Percentiles rank a stretch among this genome's conserved stretches.
These are phyloP conservation scores for Paratilapia polleni DNA, from an alignment of 2,113 vertebrate species.

Conservation along the genomic window DNA sequence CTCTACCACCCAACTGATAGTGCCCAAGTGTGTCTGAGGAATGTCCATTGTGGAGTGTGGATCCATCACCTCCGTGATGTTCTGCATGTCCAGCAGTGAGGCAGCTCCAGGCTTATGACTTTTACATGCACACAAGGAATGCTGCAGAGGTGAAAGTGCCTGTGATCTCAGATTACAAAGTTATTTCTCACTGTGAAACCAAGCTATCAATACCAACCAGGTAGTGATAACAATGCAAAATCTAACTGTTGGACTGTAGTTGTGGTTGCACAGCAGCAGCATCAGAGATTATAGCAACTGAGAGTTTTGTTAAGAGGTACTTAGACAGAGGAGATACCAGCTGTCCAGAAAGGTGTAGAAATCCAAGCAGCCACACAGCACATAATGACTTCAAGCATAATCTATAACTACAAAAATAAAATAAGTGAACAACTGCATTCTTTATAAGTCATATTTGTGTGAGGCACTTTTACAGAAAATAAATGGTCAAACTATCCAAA, in stretches of 20 bases:
- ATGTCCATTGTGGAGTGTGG: constrained; percentile 36
- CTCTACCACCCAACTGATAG: constrained; percentile 46
- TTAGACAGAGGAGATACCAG: not conserved
- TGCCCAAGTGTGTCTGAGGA: constrained; percentile 39
- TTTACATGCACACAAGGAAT: not conserved
- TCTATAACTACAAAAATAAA: not conserved
- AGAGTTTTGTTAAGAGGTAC: not conserved
- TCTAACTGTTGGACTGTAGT: not conserved
- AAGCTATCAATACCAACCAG: not conserved
- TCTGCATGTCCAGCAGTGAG: not conserved
- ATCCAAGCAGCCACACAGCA: not conserved
- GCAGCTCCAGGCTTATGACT: not conserved
- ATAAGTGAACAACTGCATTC: not conserved
- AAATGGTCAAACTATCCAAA: not conserved
- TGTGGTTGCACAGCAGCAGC: not conserved
- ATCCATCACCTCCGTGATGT: constrained; percentile 14
- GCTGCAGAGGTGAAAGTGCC: not conserved
- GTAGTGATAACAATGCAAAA: not conserved
- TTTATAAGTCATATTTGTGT: not conserved
- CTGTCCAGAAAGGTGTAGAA: not conserved
- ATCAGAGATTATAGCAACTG: not conserved
- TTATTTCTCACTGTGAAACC: not conserved
- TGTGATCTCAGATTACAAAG: not conserved
- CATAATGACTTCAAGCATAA: not conserved
- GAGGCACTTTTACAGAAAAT: not conserved